phyloP scores from a whole-genome alignment of 2,888 invertebrate species.

The Subacronicta megacephala region DNA sequence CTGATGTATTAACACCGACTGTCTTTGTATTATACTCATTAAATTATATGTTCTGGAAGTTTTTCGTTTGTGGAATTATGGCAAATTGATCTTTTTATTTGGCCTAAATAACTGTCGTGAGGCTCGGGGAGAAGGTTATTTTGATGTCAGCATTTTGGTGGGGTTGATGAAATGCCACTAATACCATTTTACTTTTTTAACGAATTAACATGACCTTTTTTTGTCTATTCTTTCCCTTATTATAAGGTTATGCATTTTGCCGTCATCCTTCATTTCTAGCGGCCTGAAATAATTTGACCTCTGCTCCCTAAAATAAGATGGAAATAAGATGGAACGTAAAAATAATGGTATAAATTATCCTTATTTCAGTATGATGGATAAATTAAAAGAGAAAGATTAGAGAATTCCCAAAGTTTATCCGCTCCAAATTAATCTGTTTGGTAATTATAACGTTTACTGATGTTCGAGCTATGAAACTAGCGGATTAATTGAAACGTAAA shows the following conservation, averaged over 20 bases:
- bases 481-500: no score
- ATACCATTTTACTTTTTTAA: no score
- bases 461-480: constrained; percentile 20
- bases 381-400: constrained; percentile 51
- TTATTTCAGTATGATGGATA: constrained; percentile 39
- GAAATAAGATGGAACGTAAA: not conserved
- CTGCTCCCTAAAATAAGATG: no score
- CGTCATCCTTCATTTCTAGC: no score
- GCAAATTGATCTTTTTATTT: constrained; percentile 17
- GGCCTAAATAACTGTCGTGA: not conserved
- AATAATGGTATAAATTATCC: constrained; percentile 9
- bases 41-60: constrained; percentile 39
- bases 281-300: no score
- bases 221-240: no score
- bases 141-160: no score
- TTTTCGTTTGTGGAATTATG: constrained; percentile 1
- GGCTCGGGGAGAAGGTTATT: no score
- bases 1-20: constrained; percentile 52
- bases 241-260: no score
- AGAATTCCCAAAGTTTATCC: constrained; percentile 37
- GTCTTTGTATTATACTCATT: constrained; percentile 35
- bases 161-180: no score
- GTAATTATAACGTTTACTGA: constrained; percentile 53
- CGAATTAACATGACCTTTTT: no score
- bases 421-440: constrained; percentile 53